These are phyloP conservation scores for Microctonus aethiopoides DNA, from an alignment of 2,888 invertebrate species.

Conservation along the genomic window DNA sequence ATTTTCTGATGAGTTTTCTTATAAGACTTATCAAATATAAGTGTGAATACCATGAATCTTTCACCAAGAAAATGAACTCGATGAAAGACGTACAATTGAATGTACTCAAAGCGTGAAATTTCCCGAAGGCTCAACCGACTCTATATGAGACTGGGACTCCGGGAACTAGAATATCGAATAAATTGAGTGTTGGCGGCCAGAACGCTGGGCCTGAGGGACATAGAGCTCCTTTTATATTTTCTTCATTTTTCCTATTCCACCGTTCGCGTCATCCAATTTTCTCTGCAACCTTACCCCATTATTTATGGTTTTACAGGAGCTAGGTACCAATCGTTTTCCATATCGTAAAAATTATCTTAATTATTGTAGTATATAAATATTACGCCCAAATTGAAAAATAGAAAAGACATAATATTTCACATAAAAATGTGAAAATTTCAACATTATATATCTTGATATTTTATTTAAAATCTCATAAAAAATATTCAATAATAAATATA, in stretches of 20 bases:
- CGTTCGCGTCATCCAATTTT: constrained; percentile 23
- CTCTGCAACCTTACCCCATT: constrained; percentile 21
- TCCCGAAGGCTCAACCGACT: constrained; percentile 29
- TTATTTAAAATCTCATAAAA: background rate
- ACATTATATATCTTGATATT: background rate
- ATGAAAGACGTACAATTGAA: constrained; percentile 24
- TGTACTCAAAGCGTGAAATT: constrained; percentile 37
- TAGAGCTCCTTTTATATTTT: constrained; percentile 2
- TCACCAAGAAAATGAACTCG: constrained; percentile 10
- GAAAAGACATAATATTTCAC: background rate
- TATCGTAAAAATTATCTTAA: constrained; percentile 8
- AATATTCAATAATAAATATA: too few species aligned
- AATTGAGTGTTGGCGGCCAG: constrained; percentile 37
- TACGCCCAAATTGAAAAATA: background rate
- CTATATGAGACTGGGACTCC: constrained; percentile 35
- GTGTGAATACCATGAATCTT: constrained; percentile 16
- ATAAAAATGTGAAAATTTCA: background rate
- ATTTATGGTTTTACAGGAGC: constrained; percentile 15
- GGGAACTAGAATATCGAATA: constrained; percentile 45
- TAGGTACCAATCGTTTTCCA: background rate
- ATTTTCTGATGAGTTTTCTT: background rate
- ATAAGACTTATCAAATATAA: background rate
- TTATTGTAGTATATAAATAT: background rate
- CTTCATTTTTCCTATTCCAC: constrained; percentile 23
- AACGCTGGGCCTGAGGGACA: constrained; percentile 26